Conservation (phyloP, 2,113 vertebrate species). For the Scomber colias region DNA sequence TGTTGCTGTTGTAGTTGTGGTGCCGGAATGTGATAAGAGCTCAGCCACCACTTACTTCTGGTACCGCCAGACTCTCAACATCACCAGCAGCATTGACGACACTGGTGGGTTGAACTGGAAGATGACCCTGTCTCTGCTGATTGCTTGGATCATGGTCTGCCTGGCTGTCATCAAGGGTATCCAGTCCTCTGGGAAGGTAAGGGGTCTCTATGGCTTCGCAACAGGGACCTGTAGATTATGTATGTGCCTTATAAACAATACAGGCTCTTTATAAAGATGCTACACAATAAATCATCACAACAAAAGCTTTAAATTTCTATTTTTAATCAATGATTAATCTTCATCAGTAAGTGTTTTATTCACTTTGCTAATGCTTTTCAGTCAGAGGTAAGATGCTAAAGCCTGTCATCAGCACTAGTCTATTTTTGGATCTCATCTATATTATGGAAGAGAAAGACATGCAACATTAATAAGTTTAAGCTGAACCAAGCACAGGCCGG, state of each 20-base stretch:
- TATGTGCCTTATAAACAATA: neutral
- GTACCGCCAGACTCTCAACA: slow-evolving; percentile 96
- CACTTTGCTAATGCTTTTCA: slow-evolving; percentile 33
- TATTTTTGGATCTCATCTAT: slow-evolving; percentile 66
- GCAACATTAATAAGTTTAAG: slow-evolving; percentile 69
- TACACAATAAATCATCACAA: slow-evolving; percentile 24
- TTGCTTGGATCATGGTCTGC: slow-evolving; percentile 95
- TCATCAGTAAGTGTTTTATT: slow-evolving; percentile 23
- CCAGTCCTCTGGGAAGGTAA: slow-evolving; percentile 98
- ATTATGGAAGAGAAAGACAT: slow-evolving; percentile 61
- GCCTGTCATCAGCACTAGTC: slow-evolving; percentile 13
- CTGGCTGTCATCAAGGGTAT: slow-evolving; percentile 97
- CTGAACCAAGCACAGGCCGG: slow-evolving; percentile 46
- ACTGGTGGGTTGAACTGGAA: slow-evolving; percentile 96
- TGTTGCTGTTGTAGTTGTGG: slow-evolving; percentile 85
- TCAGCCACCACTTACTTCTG: slow-evolving; percentile 99
- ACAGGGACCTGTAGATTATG: neutral
- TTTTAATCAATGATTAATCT: slow-evolving; percentile 37
- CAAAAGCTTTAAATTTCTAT: slow-evolving; percentile 24
- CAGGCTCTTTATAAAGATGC: neutral
- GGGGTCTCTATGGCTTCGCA: neutral
- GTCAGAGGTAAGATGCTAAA: slow-evolving; percentile 44
- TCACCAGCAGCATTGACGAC: slow-evolving; percentile 94
- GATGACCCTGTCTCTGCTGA: slow-evolving; percentile 94
- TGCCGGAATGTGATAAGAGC: slow-evolving; percentile 95